These are phyloP conservation scores for rat (Rattus norvegicus) DNA, from an alignment of 2,113 vertebrate genomes.

Conservation along the genomic window GRCr8 NC_086037.1:52298001-52298500, in stretches of 20 bases:
- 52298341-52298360: constrained; percentile 86
- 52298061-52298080: constrained; percentile 94
- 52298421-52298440: constrained; percentile 88
- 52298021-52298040: constrained; percentile 89
- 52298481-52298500: constrained; percentile 95
- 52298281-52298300: constrained; percentile 83
- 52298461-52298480: constrained; percentile 99
- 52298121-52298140: constrained; percentile 86
- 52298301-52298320: constrained; percentile 67
- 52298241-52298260: constrained; percentile 81
- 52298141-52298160: constrained; percentile 84
- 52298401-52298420: constrained; percentile 88
- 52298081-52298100: constrained; percentile 89
- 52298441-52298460: constrained; percentile 97
- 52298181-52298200: constrained; percentile 89
- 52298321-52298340: constrained; percentile 87
- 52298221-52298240: constrained; percentile 90
- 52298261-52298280: constrained; percentile 86
- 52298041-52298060: constrained; percentile 92
- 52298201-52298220: constrained; percentile 82
- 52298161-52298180: constrained; percentile 84
- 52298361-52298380: constrained; percentile 92
- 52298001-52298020: constrained; percentile 87
- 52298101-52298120: constrained; percentile 88
- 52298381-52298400: constrained; percentile 88